Evolutionary conservation across 2,888 invertebrate species (phyloP), one percentile per base, ranked within the genome.

Genomic region (Chrysodeixis includens): DNA sequence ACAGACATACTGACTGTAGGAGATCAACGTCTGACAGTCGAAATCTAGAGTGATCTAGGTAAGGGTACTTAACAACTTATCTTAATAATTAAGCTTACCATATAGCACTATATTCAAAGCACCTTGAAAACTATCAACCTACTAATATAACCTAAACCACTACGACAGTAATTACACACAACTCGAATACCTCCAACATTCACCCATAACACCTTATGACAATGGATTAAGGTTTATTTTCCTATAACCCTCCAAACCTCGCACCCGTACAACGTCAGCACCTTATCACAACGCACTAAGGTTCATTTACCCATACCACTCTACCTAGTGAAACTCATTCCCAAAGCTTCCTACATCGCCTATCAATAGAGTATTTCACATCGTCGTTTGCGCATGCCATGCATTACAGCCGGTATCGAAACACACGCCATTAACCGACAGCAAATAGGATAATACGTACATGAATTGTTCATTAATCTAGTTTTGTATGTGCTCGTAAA

Each of bases 391-490:
- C 71, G 69, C 71, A 74, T 75, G 49, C 64, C 69, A 40, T 64
- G 66, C 67, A 73, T 72, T 71, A 76, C 75, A 69, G 66, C 58
- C 67, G 52, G 62, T 81, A 79, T 78, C 79, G 74, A 20, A 64
- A 81, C 76, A 79, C 76, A 76, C 72, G 78, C 70, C 75, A 80
- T 69, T 83, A 84, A 81, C 82, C 79, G 81, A 79, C 71, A 81
- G 84, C 85, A 86, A 86, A 86, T 85, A 79, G 84, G 83, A 88
- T 86, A 84, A 88, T 80, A 81, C 83, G 18, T 78, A 89, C 89
- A 89, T 81, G 89, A 86, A 89, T 89, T 88, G 89, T 88, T 90
- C 89, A 89, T 90, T 90, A 89, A 83, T 85, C 83, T 79, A 81
- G 82, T 80, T 76, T 81, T 84, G 82, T 86, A 83, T 85, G 82